phyloP scores from a whole-genome alignment of 2,797 vertebrate species.

The Anisognathus igniventris region DNA sequence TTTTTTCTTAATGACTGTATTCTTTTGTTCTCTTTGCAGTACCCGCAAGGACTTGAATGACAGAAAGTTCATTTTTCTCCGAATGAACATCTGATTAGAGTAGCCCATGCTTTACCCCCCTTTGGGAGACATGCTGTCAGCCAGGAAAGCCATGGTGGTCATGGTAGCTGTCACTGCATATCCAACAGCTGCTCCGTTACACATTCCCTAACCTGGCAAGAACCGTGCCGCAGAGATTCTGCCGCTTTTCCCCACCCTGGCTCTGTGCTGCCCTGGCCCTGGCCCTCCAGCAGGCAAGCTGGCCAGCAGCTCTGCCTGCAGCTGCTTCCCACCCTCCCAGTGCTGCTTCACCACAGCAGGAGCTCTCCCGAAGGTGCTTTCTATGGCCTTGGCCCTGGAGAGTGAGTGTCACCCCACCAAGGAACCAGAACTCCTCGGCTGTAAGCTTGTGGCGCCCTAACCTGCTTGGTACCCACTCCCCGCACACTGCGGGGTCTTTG shows the following conservation, averaged over 20 bases:
- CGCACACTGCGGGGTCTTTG: neutral
- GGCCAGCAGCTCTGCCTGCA: neutral
- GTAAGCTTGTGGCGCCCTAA: neutral
- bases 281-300: neutral
- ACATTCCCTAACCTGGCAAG: slow-evolving; percentile 62
- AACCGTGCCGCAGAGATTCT: neutral
- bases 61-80: slow-evolving; percentile 61
- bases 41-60: slow-evolving; percentile 46
- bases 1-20: slow-evolving; percentile 15
- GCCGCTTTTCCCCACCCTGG: neutral
- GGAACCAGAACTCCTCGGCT: neutral
- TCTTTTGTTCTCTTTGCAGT: slow-evolving; percentile 52
- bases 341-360: neutral
- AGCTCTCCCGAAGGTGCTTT: neutral
- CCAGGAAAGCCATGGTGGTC: slow-evolving; percentile 50
- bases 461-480: neutral
- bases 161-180: slow-evolving; percentile 50
- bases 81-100: slow-evolving; percentile 61
- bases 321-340: neutral
- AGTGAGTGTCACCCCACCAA: neutral
- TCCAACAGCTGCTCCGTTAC: slow-evolving; percentile 57
- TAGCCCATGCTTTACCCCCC: slow-evolving; percentile 40
- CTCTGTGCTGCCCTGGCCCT: neutral
- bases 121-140: slow-evolving; percentile 61
- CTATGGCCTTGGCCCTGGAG: neutral